Base-by-base conservation (phyloP, 2,113 vertebrate genomes). In the Aix galericulata region DNA sequence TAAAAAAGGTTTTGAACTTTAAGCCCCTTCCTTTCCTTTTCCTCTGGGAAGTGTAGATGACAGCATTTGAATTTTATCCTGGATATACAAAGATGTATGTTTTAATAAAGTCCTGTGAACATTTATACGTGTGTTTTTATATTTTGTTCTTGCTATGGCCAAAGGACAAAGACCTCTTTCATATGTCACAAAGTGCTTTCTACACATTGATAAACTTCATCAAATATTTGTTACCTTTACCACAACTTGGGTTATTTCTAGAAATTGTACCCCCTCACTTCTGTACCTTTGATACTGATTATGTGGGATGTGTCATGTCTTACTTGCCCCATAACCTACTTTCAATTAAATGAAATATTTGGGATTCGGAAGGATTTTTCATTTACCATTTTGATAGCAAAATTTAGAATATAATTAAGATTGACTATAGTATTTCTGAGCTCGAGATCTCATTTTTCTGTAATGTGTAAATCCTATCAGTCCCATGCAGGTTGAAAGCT, bases 91-190 rank as follows among this genome's bases (percentile, higher is more conserved):
- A 79, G 58, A 34, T 10, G 4, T 50, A 29, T 71, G 13, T 83
- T 26, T 71, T 85, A 93, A 87, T 88, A 88, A 93, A 77, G n/a
- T 63, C 11, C 4, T 23, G 25, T 77, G 55, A 88, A 93, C 94
- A 79, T 13, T 27, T 46, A 4, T 89, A n/a, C 71, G 42, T 72
- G 66, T 69, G 17, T 15, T 90, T 87, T 23, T 25, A 2, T 71
- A 7, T 59, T 86, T 87, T 91, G 27, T 77, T 85, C 1, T 68
- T 87, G 22, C 44, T 9, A 6, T 20, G 36, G n/a, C 13, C 34
- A 36, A 29, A 20, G 68, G 67, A 69, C 26, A 62, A 78, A 74
- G 72, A 46, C 11, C 16, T 74, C 27, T 74, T 22, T 23, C 0
- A 0, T 17, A 22, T 3, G 0, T 36, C 82, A 73, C 13, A 58